Evolutionary conservation across 2,888 invertebrate species (phyloP), one percentile per base, ranked within the genome.

Genomic region (Zele albiditarsus): DNA sequence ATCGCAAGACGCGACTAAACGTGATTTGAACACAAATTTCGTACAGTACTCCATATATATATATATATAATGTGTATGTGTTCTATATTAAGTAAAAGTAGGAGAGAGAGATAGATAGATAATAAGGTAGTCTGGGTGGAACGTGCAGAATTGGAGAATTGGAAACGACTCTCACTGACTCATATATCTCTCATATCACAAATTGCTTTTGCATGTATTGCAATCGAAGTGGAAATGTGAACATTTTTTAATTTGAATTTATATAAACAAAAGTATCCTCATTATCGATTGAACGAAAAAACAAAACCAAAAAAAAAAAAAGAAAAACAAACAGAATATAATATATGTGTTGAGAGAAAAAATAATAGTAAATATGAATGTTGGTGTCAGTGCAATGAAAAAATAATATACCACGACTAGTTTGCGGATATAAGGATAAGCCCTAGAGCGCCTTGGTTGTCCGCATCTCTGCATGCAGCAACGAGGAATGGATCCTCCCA

Each of bases 401-500:
- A 66, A 66, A 66, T 38, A 33, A 63, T 63, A 20, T 33, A 31
- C 31, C 10, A 66, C 46, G n/a, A 46, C 46, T 2, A 46, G 14
- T 46, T n/a, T 46, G n/a, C 4, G 3, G 46, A n/a, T 46, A 4
- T 46, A 2, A 0, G 20, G 20, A 53, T 53, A 53, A 53, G n/a
- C 53, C 20, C 28, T 27, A 60, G 28, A 60, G 60, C 28, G 16
- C 16, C 27, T 28, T 28, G 60, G 60, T 69, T 58, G 53, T 20
- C 38, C 63, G 10, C 66, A 53, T 25, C 60, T 42, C 58, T 38
- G 57, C 62, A 70, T 23, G 25, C 53, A 60, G 42, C 65, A 31
- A 14, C 62, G 62, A n/a, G 62, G 62, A 78, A 80, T 80, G 73
- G 75, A 80, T 79, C 78, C 75, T 75, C 53, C 71, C 75, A 73